Evolutionary conservation across 1,140 invertebrate genomes (phyloP), one percentile per base, ranked within the genome.

Genomic region (Drosophila pseudoobscura): DNA sequence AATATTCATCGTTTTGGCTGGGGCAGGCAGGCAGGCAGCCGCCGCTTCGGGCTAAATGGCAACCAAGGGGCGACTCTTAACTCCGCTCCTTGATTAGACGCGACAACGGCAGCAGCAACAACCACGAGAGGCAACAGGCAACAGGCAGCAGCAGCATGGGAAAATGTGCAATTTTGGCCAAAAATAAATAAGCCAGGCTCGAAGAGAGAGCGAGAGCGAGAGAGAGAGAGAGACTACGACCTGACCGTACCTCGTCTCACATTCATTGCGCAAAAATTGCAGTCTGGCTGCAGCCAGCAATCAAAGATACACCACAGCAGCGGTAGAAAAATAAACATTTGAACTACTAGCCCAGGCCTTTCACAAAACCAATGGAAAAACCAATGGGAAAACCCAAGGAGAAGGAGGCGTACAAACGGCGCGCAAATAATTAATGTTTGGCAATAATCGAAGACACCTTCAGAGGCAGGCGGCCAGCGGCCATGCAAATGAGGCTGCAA

Each of bases 151-250:
- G 70, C 76, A 70, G 50, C 76, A 75, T 88, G 83, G 83, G 83
- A 88, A 88, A 88, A 88, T 88, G 83, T 88, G 83, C 83, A 88
- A 88, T 88, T 88, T 88, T 88, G 78, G 83, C 83, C 78, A 88
- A 88, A 88, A 88, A 88, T 88, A 88, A 88, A 88, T 88, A 88
- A 87, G 76, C 83, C 85, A 88, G 73, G 72, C 83, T 72, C 57
- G 60, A 62, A 57, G 56, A 69, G 58, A 57, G 64, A 47, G 60
- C 15, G 15, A 62, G 49, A n/a, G 56, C 8, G 45, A n/a, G 56
- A 17, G 45, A 45, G 9, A 52, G 44, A 75, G 66, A 59, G 47
- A 20, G 57, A 26, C 59, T 63, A 79, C 77, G 68, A 79, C 77
- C 80, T 83, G 79, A 79, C 82, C 82, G 80, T 85, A 78, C 82